A percentile compares a stretch with the other conserved stretches of the same genome.
Conservation (phyloP, 2,888 invertebrate genomes). For the Acronicta leporina region DNA sequence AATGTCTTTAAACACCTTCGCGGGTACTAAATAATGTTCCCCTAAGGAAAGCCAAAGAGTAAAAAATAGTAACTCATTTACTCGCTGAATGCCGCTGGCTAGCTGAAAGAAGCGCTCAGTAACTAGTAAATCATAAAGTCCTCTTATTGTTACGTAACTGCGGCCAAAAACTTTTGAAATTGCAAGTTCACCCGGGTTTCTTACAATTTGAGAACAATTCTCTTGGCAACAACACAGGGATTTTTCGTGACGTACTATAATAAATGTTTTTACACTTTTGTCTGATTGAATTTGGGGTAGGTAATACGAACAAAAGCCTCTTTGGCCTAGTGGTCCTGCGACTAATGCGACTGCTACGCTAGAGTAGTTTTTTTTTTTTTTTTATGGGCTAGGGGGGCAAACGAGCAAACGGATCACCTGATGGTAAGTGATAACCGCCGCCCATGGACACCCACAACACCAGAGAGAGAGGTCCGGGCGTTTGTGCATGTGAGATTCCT, state of each 20-base stretch:
- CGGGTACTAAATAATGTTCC: neutral
- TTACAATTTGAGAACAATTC: slow-evolving; percentile 28
- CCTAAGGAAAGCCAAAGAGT: neutral
- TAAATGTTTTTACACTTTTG: neutral
- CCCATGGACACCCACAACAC: no score
- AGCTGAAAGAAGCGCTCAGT: slow-evolving; percentile 20
- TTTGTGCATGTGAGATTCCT: no score
- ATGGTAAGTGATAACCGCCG: no score
- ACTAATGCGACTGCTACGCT: no score
- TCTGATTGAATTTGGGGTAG: no score
- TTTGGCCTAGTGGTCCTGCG: no score
- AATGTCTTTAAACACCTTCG: neutral
- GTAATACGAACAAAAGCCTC: no score
- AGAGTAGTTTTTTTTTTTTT: no score
- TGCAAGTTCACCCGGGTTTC: slow-evolving; percentile 21
- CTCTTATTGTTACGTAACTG: slow-evolving; percentile 40
- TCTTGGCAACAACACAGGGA: slow-evolving; percentile 38
- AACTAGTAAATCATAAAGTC: slow-evolving; percentile 37
- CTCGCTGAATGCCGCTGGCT: slow-evolving; percentile 1
- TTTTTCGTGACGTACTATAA: slow-evolving; percentile 29
- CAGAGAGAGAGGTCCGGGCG: no score
- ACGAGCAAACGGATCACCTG: no score
- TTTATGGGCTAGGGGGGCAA: no score
- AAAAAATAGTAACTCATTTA: slow-evolving; percentile 18
- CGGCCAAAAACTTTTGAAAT: slow-evolving; percentile 36